Evolutionary conservation across 2,113 vertebrate species (phyloP).

Genomic region (Prietella phreatophila): DNA sequence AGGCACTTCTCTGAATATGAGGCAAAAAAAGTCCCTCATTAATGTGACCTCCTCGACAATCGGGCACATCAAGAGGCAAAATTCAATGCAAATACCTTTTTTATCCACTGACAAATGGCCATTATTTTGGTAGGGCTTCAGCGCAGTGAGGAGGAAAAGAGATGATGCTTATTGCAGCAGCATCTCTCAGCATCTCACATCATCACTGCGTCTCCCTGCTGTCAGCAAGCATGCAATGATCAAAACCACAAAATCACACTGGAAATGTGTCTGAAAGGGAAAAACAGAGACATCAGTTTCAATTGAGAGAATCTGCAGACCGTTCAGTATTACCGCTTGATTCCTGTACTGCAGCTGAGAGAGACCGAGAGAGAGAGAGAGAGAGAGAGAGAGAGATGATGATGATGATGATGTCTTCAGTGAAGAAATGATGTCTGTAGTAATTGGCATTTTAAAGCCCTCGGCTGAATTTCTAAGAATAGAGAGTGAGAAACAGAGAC

Average conservation of each 20-base stretch:
- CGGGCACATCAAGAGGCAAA: not conserved
- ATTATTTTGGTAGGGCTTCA: not conserved
- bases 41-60: not conserved
- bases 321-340: not conserved
- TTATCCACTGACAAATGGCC: not conserved
- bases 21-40: not conserved
- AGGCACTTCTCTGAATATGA: not conserved
- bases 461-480: not conserved
- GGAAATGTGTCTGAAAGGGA: slow-evolving; percentile 31
- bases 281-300: slow-evolving; percentile 9
- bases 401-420: not conserved
- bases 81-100: slow-evolving; percentile 11
- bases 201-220: not conserved
- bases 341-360: not conserved
- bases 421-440: not conserved
- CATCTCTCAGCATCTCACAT: slow-evolving; percentile 22
- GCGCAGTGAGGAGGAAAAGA: not conserved
- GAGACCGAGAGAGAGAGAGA: not conserved
- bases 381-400: not conserved
- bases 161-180: slow-evolving; percentile 12
- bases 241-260: slow-evolving; percentile 18
- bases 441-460: slow-evolving; percentile 7
- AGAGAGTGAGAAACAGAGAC: not conserved
- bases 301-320: not conserved
- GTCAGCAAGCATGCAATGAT: slow-evolving; percentile 7